These are phyloP conservation scores for Coenonympha arcania DNA, from an alignment of 2,888 invertebrate genomes.

Conservation along the genomic window DNA sequence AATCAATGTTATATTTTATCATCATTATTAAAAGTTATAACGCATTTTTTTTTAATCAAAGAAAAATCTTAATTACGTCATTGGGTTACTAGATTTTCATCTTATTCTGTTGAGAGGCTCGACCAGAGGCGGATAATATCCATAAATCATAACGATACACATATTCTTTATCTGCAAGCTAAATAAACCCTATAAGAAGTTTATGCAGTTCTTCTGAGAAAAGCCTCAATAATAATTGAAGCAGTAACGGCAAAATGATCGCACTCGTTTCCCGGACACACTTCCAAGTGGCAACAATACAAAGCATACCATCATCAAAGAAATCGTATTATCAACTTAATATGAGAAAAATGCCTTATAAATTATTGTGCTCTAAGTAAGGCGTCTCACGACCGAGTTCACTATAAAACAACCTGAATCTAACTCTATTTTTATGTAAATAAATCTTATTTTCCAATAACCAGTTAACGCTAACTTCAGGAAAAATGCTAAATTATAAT, in stretches of 20 bases:
- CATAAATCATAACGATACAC: no score
- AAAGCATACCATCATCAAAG: conserved; percentile 18
- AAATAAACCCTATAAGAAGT: background rate
- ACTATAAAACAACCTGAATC: background rate
- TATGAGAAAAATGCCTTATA: conserved; percentile 24
- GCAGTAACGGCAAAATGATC: conserved; percentile 3
- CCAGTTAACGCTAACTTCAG: background rate
- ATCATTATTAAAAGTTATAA: no score
- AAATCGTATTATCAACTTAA: conserved; percentile 23
- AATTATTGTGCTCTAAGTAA: conserved; percentile 13
- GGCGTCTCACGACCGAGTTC: conserved; percentile 20
- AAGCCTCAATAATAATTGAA: background rate
- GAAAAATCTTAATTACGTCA: no score
- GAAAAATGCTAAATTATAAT: background rate
- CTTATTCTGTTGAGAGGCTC: no score
- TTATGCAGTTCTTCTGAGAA: background rate
- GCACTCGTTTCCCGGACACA: conserved; percentile 17
- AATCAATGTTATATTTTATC: no score
- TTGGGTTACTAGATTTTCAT: no score
- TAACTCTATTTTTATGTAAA: background rate
- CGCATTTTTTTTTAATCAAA: no score
- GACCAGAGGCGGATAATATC: no score
- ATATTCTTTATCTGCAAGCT: background rate
- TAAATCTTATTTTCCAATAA: background rate
- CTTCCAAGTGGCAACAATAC: conserved; percentile 18